A percentile compares a stretch with the other conserved stretches of the same genome.
These are phyloP conservation scores for Halichoeres trimaculatus DNA, from an alignment of 2,113 vertebrate species.

Conservation along the genomic window DNA sequence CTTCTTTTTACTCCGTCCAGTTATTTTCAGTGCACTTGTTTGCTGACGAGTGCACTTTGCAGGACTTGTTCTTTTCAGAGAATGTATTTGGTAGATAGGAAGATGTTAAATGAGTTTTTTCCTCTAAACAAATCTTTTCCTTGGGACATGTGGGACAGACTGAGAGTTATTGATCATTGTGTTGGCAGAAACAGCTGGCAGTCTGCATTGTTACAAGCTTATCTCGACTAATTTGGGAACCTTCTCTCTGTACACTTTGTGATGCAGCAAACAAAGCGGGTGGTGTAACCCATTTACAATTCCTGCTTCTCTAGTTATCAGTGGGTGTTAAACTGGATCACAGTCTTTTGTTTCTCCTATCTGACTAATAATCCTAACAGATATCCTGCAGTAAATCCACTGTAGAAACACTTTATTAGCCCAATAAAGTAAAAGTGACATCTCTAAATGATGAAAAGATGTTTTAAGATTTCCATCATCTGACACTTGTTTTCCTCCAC, in stretches of 20 bases:
- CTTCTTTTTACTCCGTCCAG: slow-evolving; percentile 7
- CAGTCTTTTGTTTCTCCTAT: slow-evolving; percentile 37
- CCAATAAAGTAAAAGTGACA: slow-evolving; percentile 25
- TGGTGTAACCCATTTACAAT: slow-evolving; percentile 17
- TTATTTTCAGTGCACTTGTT: not conserved
- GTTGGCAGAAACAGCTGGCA: slow-evolving; percentile 21
- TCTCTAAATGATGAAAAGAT: slow-evolving; percentile 23
- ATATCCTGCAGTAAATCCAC: slow-evolving; percentile 2
- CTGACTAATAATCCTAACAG: slow-evolving; percentile 21
- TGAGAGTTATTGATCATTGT: slow-evolving; percentile 32
- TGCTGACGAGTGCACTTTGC: not conserved
- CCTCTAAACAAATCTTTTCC: slow-evolving; percentile 17
- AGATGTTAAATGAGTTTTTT: slow-evolving; percentile 11
- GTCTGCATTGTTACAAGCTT: slow-evolving; percentile 21
- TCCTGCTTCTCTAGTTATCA: slow-evolving; percentile 34
- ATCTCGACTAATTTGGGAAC: slow-evolving; percentile 42
- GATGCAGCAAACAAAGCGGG: slow-evolving; percentile 30
- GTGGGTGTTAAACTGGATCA: slow-evolving; percentile 24
- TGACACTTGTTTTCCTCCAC: slow-evolving; percentile 38
- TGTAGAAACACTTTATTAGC: slow-evolving; percentile 14
- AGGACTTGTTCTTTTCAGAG: not conserved
- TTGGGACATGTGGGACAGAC: not conserved
- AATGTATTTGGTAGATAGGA: not conserved
- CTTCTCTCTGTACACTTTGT: slow-evolving; percentile 6
- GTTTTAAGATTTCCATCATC: slow-evolving; percentile 18